Percentiles rank a stretch among this genome's conserved stretches.
Conservation (phyloP, 2,113 vertebrate genomes). For the Pseudonaja textilis region DNA sequence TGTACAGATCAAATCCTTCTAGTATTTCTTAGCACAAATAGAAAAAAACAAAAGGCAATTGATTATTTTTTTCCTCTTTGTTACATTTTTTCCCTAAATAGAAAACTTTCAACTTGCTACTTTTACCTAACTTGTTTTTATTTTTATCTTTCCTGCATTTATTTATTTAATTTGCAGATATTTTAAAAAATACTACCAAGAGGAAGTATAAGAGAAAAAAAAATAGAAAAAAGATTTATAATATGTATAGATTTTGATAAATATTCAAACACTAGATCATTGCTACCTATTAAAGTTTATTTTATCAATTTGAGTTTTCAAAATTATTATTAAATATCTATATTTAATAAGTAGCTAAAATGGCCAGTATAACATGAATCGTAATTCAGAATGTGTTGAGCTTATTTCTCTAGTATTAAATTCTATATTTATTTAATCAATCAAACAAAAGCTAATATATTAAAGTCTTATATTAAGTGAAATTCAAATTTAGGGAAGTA, state of each 20-base stretch:
- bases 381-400: background rate
- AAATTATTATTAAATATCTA: background rate
- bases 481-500: background rate
- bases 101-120: background rate
- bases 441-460: background rate
- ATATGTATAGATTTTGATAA: background rate
- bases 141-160: constrained; percentile 21
- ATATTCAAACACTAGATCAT: background rate
- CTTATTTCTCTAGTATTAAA: background rate
- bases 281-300: background rate
- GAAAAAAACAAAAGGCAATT: background rate
- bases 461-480: background rate
- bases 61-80: background rate
- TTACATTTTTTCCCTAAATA: background rate
- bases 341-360: background rate
- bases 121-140: constrained; percentile 47
- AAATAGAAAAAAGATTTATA: background rate
- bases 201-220: background rate
- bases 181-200: background rate
- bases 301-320: background rate
- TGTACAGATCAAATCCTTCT: background rate
- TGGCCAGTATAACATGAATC: background rate
- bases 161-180: background rate
- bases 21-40: background rate
- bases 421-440: background rate